phyloP scores from a whole-genome alignment of 2,113 vertebrate genomes.

The Stigmatopora argus region DNA sequence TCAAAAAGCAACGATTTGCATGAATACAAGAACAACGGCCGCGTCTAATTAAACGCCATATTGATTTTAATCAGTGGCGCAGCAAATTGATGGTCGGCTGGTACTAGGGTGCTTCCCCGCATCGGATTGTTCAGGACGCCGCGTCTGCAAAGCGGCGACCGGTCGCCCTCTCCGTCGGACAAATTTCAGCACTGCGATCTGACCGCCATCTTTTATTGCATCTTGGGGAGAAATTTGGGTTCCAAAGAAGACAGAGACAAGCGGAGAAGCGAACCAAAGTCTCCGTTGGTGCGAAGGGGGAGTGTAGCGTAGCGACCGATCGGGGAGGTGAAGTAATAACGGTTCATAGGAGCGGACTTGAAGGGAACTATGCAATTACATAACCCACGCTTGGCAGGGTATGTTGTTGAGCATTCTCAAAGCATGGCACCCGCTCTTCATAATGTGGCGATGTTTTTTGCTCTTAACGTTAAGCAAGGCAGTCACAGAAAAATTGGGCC shows the following conservation, averaged over 20 bases:
- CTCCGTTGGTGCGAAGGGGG: not conserved
- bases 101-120: no score
- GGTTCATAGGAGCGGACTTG: constrained; percentile 54
- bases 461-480: not conserved
- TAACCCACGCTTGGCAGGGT: constrained; percentile 55
- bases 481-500: not conserved
- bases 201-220: constrained; percentile 57
- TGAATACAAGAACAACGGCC: constrained; percentile 13
- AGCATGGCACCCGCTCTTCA: constrained; percentile 19
- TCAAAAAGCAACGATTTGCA: constrained; percentile 11
- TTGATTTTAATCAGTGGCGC: constrained; percentile 34
- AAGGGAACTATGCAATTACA: constrained; percentile 47
- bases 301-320: constrained; percentile 9
- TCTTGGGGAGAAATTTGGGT: constrained; percentile 50
- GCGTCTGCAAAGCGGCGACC: not conserved
- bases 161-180: constrained; percentile 10
- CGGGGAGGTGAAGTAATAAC: constrained; percentile 37
- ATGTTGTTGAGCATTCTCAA: constrained; percentile 41
- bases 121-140: no score
- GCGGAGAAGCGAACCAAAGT: not conserved
- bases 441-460: not conserved
- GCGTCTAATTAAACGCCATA: constrained; percentile 23
- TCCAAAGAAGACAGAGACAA: not conserved
- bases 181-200: constrained; percentile 25
- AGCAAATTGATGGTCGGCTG: constrained; percentile 37